Conservation (phyloP, 2,888 invertebrate genomes). For the Eucriotettix oculatus region DNA sequence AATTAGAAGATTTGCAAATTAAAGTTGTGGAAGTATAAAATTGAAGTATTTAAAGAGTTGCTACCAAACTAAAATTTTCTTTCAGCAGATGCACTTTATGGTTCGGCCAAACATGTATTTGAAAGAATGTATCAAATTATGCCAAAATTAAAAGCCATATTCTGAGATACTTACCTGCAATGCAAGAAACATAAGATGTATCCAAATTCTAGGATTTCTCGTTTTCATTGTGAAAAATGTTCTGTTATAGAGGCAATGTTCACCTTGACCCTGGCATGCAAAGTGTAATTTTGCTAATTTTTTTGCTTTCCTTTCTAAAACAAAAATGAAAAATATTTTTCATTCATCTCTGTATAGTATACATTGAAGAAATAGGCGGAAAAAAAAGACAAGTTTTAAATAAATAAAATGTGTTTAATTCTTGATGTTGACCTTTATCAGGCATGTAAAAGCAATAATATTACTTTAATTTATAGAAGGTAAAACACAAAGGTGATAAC, state of each 20-base stretch:
- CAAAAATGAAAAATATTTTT: conserved; percentile 8
- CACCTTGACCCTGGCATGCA: conserved; percentile 67
- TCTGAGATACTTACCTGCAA: conserved; percentile 40
- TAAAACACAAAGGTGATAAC: too few relatives aligned
- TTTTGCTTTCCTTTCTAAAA: conserved; percentile 59
- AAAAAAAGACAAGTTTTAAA: not conserved
- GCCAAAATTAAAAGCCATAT: not conserved
- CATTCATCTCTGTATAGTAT: conserved; percentile 3
- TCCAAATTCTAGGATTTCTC: conserved; percentile 75
- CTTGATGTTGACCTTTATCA: too few relatives aligned
- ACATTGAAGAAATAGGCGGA: not conserved
- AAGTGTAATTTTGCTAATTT: conserved; percentile 79
- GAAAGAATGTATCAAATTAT: too few relatives aligned
- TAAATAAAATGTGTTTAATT: not conserved
- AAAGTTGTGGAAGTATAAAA: too few relatives aligned
- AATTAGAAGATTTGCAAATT: too few relatives aligned
- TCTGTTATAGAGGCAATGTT: conserved; percentile 74
- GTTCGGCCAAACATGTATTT: too few relatives aligned
- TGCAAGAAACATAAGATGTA: conserved; percentile 90
- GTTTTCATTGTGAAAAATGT: conserved; percentile 64
- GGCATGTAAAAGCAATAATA: too few relatives aligned
- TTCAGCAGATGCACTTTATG: too few relatives aligned
- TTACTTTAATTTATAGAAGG: too few relatives aligned
- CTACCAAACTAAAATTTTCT: too few relatives aligned
- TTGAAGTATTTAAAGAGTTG: too few relatives aligned